These are phyloP conservation scores for Cliona cf. orientalis DNA, from an alignment of 37 sponge, comb jelly and placozoan genomes.

Conservation along the genomic window DNA sequence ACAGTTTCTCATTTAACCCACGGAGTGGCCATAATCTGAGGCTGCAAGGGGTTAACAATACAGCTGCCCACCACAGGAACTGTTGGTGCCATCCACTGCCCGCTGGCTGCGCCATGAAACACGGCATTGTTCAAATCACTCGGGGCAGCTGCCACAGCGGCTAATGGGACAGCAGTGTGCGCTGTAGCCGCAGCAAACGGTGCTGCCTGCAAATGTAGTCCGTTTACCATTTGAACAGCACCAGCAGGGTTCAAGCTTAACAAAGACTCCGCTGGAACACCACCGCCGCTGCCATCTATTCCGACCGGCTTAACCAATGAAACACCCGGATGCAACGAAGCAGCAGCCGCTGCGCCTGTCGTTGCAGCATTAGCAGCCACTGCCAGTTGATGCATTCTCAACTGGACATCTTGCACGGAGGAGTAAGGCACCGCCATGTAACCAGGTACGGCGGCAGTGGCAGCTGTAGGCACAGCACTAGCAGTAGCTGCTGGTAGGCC, in stretches of 20 bases:
- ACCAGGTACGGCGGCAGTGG: neutral
- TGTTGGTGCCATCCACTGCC: conserved; percentile 35
- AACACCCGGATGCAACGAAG: neutral
- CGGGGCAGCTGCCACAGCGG: conserved; percentile 14
- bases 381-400: conserved; percentile 10
- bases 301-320: conserved; percentile 15
- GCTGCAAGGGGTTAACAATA: conserved; percentile 63
- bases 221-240: conserved; percentile 4
- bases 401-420: conserved; percentile 47
- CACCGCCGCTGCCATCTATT: neutral
- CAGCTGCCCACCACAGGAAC: conserved; percentile 37
- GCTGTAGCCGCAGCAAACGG: neutral
- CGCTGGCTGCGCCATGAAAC: conserved; percentile 6
- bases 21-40: conserved; percentile 54
- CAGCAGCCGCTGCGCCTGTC: neutral
- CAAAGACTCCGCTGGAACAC: neutral
- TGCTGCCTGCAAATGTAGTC: conserved; percentile 18
- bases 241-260: conserved; percentile 4
- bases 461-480: neutral
- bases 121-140: conserved; percentile 23
- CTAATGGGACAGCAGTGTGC: neutral
- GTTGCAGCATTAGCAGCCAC: too few relatives aligned
- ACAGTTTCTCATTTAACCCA: conserved; percentile 56
- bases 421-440: conserved; percentile 60
- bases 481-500: conserved; percentile 4